These are phyloP conservation scores for Cephus sareptanus DNA, from an alignment of 2,888 invertebrate genomes.

Conservation along the genomic window DNA sequence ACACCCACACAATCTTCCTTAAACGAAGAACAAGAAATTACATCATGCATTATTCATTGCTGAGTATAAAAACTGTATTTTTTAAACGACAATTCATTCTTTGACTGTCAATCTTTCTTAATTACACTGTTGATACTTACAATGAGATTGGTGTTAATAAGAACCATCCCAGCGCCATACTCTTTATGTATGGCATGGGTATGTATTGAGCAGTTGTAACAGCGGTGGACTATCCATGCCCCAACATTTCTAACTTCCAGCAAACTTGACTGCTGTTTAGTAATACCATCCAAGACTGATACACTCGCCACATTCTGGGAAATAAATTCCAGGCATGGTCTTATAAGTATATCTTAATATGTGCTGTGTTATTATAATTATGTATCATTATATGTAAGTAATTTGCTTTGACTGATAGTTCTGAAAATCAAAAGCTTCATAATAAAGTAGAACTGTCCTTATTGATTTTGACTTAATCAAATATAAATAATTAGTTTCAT, in stretches of 20 bases:
- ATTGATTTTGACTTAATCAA: too few species aligned
- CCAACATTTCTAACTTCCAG: slow-evolving; percentile 71
- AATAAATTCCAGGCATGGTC: too few species aligned
- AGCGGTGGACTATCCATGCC: slow-evolving; percentile 73
- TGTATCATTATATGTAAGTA: too few species aligned
- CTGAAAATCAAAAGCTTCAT: too few species aligned
- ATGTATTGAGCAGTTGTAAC: slow-evolving; percentile 73
- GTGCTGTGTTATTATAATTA: too few species aligned
- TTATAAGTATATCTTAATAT: too few species aligned
- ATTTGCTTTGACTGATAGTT: too few species aligned
- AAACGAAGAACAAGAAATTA: neutral
- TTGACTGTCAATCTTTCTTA: neutral
- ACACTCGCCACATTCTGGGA: slow-evolving; percentile 69
- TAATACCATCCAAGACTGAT: slow-evolving; percentile 67
- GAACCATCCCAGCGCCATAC: slow-evolving; percentile 68
- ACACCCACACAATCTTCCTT: too few species aligned
- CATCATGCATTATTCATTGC: slow-evolving; percentile 4
- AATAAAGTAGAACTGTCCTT: too few species aligned
- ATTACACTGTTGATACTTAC: slow-evolving; percentile 64
- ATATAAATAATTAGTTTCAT: too few species aligned
- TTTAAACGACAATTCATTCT: slow-evolving; percentile 4
- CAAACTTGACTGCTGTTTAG: slow-evolving; percentile 71
- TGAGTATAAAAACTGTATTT: slow-evolving; percentile 5
- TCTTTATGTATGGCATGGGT: slow-evolving; percentile 74
- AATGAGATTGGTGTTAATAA: slow-evolving; percentile 71